Evolutionary conservation across 2,888 invertebrate species (phyloP), one percentile per base, ranked within the genome.

Genomic region (Pollenia angustigena): DNA sequence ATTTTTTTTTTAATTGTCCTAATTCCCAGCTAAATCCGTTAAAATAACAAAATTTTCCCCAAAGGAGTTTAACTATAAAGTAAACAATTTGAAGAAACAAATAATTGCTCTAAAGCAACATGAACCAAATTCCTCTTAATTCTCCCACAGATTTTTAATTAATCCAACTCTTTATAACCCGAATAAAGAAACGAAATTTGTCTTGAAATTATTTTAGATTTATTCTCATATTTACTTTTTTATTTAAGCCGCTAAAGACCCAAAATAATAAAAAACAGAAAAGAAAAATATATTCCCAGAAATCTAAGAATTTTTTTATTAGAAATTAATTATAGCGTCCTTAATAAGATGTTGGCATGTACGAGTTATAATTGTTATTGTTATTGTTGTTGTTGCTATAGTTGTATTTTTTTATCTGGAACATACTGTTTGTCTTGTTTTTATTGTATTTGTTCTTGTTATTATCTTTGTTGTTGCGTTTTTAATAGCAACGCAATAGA

Each of bases 401-500:
- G 23, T n/a, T 56, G 72, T 72, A n/a, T 18, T n/a, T 72, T 66
- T 68, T 72, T 74, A 83, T 83, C 83, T 83, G n/a, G 40, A 72
- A 78, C 71, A 83, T 72, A 66, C n/a, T 78, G 72, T 78, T 83
- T 60, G 46, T 69, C 46, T 82, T 71, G 64, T 79, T 84, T 72
- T 79, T 72, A 64, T 78, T 83, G 76, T 71, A 64, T 62, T 58
- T 75, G 23, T 58, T 68, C 14, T 68, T 56, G 48, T 44, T 52
- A 11, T 54, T 69, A 54, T 81, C 58, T 4, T 14, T 56, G 48
- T 82, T 62, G 46, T 79, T 74, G 52, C 66, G 81, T 75, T 81
- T 83, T 85, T 79, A 78, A 84, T 76, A 74, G 83, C 86, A 83
- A 84, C 83, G 87, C 84, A 81, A 81, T 87, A 84, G 32, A 32